Evolutionary conservation across 1,140 invertebrate genomes (phyloP).

Genomic region (Holcopasites calliopsidis): DNA sequence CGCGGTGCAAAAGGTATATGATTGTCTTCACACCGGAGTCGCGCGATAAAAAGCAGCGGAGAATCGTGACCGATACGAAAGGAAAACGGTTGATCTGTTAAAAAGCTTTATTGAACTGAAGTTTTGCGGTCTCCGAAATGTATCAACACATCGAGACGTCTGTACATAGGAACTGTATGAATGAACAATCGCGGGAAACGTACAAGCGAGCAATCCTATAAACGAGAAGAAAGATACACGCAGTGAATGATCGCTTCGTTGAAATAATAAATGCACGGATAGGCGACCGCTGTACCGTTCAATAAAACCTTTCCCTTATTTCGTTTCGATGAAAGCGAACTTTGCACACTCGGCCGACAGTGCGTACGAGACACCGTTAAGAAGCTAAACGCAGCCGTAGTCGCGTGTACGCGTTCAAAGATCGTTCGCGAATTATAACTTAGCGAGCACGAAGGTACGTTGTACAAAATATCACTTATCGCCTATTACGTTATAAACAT

Average conservation of each 20-base stretch:
- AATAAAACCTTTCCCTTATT: slow-evolving; percentile 50
- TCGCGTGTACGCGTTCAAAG: slow-evolving; percentile 17
- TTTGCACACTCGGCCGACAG: slow-evolving; percentile 11
- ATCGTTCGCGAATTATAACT: slow-evolving; percentile 41
- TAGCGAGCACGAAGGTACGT: slow-evolving; percentile 56
- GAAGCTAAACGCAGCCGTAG: slow-evolving; percentile 41
- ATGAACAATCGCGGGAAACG: slow-evolving; percentile 22
- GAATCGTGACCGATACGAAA: slow-evolving; percentile 18
- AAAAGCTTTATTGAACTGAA: slow-evolving; percentile 62
- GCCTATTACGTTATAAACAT: slow-evolving; percentile 67
- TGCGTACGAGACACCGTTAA: slow-evolving; percentile 25
- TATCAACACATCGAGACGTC: slow-evolving; percentile 17
- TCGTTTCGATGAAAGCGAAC: slow-evolving; percentile 1
- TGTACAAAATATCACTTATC: slow-evolving; percentile 54
- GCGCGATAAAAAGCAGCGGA: slow-evolving; percentile 29
- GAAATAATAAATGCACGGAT: slow-evolving; percentile 44
- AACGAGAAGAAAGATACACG: slow-evolving; percentile 6
- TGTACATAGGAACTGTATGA: slow-evolving; percentile 59
- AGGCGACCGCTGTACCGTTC: slow-evolving; percentile 41
- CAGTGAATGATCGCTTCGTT: not conserved
- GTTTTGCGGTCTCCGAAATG: slow-evolving; percentile 23
- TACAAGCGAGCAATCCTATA: slow-evolving; percentile 11
- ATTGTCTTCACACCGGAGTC: slow-evolving; percentile 48
- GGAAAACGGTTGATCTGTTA: slow-evolving; percentile 5
- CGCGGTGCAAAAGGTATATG: slow-evolving; percentile 23